Conservation (phyloP, 2,797 vertebrate species). For the Aselliscus stoliczkanus region DNA sequence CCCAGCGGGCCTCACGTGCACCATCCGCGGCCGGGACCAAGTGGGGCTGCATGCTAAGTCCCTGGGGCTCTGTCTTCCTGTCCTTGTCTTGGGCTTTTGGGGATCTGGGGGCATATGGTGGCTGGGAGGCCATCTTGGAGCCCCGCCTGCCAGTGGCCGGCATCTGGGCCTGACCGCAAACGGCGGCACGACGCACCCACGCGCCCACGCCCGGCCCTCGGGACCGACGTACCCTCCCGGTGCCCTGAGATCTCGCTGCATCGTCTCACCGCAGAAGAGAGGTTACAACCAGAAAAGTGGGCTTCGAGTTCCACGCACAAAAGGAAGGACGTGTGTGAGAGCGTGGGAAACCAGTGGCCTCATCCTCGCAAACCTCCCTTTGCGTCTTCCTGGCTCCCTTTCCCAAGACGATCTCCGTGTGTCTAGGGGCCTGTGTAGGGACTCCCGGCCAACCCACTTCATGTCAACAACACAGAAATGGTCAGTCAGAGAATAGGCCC, state of each 20-base stretch:
- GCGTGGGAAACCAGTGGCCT: neutral
- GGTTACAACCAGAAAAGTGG: neutral
- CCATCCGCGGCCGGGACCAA: fast-evolving
- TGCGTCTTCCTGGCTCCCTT: neutral
- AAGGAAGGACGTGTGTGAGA: neutral
- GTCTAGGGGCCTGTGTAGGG: neutral
- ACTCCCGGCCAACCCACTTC: neutral
- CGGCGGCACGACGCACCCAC: neutral
- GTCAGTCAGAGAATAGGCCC: fast-evolving
- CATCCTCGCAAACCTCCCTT: fast-evolving
- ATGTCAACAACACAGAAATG: neutral
- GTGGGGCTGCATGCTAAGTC: neutral
- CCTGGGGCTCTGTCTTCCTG: neutral
- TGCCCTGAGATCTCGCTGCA: fast-evolving
- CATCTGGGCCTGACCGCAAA: neutral
- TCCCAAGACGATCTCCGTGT: neutral
- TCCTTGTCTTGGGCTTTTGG: fast-evolving
- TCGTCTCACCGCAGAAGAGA: fast-evolving
- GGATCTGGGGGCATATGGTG: fast-evolving
- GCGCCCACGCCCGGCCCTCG: no score
- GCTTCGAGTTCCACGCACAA: neutral
- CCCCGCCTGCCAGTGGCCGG: neutral
- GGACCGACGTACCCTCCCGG: fast-evolving
- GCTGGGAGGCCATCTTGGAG: neutral
- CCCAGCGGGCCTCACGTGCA: fast-evolving